Conservation (phyloP, 1,140 invertebrate genomes). For the Temnothorax longispinosus region DNA sequence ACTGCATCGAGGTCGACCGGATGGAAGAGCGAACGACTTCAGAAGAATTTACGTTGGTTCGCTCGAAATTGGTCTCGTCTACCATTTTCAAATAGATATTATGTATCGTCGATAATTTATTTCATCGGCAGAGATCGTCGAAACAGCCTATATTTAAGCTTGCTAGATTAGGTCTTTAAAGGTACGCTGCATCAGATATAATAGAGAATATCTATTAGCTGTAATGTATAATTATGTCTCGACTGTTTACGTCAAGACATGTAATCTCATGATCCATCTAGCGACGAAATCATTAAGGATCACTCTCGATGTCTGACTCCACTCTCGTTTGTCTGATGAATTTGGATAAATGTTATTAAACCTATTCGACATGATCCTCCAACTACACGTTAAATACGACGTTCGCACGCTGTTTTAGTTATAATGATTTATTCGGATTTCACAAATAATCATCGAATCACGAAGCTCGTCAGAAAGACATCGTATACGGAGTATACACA, state of each 20-base stretch:
- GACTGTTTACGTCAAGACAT: slow-evolving; percentile 19
- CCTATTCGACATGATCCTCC: background rate
- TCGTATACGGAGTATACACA: background rate
- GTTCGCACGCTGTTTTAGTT: background rate
- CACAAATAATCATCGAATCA: background rate
- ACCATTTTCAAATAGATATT: slow-evolving; percentile 49
- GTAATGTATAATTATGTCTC: slow-evolving; percentile 44
- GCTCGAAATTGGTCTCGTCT: slow-evolving; percentile 59
- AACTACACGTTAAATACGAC: background rate
- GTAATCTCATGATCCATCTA: slow-evolving; percentile 27
- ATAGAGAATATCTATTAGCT: slow-evolving; percentile 36
- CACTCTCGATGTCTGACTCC: background rate
- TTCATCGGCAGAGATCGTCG: slow-evolving; percentile 2
- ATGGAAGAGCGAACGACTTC: slow-evolving; percentile 62
- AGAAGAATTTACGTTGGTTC: slow-evolving; percentile 66
- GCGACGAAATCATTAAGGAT: slow-evolving; percentile 19
- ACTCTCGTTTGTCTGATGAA: background rate
- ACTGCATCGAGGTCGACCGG: slow-evolving; percentile 67
- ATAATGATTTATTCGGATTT: background rate
- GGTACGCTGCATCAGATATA: background rate
- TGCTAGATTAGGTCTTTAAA: background rate
- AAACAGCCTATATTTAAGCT: background rate
- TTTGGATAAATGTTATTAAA: slow-evolving; percentile 45
- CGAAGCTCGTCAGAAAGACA: background rate
- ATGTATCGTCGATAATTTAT: slow-evolving; percentile 37